Evolutionary conservation across 1,140 invertebrate genomes (phyloP).

Genomic region (Microplitis demolitor): DNA sequence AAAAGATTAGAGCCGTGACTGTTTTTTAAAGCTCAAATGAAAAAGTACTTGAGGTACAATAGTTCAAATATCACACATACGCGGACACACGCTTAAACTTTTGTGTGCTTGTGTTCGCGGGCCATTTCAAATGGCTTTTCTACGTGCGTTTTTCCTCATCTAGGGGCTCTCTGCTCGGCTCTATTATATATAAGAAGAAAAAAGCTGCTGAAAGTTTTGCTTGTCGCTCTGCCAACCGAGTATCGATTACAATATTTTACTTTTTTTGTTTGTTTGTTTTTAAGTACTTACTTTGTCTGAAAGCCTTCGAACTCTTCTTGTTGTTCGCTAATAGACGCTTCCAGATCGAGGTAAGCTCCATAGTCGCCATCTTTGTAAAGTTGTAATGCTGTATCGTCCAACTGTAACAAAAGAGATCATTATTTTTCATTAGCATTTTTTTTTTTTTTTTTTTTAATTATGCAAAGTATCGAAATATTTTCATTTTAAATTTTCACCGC

Average conservation of each 20-base stretch:
- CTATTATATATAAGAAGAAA: neutral
- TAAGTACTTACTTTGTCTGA: conserved; percentile 82
- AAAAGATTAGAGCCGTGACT: no score
- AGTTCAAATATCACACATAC: neutral
- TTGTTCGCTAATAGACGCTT: conserved; percentile 93
- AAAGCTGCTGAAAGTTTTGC: conserved; percentile 9
- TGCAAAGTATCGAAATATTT: neutral
- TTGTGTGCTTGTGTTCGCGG: neutral
- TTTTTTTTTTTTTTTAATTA: no score
- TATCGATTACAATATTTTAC: conserved; percentile 17
- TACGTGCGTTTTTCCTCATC: conserved; percentile 22
- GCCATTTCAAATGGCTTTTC: conserved; percentile 33
- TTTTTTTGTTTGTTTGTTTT: neutral
- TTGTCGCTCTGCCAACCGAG: conserved; percentile 15
- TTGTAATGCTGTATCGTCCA: conserved; percentile 95
- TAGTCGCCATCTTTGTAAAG: conserved; percentile 96
- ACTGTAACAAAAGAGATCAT: conserved; percentile 67
- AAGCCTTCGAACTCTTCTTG: conserved; percentile 95
- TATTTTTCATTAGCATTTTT: no score
- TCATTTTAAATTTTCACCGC: neutral
- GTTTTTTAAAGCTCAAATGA: neutral
- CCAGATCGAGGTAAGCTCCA: conserved; percentile 94
- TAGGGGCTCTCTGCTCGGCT: neutral
- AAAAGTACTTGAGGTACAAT: conserved; percentile 6
- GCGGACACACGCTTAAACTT: neutral